Conservation (phyloP, 2,113 vertebrate species). For the Sphyrna mokarran region DNA sequence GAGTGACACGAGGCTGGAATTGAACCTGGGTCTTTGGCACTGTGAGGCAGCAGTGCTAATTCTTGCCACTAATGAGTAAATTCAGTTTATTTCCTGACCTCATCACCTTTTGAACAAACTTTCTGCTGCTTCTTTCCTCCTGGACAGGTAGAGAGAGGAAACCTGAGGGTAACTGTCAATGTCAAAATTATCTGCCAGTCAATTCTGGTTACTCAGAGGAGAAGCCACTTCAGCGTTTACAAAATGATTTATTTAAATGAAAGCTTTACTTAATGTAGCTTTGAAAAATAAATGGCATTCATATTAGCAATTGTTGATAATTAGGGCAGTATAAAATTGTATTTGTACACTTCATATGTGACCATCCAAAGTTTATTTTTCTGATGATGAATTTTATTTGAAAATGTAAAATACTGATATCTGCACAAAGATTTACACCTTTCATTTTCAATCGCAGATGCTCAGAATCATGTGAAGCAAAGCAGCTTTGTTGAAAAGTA, state of each 20-base stretch:
- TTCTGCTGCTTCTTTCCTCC: neutral
- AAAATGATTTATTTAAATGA: neutral
- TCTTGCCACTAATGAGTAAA: too few relatives aligned
- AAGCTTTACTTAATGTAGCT: neutral
- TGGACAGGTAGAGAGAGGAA: neutral
- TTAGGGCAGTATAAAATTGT: neutral
- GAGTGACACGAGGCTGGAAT: too few relatives aligned
- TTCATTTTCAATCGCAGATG: neutral
- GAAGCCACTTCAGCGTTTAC: neutral
- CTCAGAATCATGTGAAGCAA: neutral
- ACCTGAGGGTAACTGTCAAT: too few relatives aligned
- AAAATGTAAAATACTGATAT: neutral
- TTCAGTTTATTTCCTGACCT: too few relatives aligned
- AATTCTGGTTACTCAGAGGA: neutral
- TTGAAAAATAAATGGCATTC: neutral
- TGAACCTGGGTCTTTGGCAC: too few relatives aligned
- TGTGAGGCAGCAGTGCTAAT: too few relatives aligned
- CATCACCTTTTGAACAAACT: too few relatives aligned
- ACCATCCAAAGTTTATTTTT: neutral
- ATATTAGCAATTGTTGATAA: neutral
- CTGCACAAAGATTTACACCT: neutral
- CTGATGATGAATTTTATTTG: neutral
- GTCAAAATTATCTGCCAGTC: neutral
- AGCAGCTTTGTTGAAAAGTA: neutral
- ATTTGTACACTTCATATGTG: neutral